Base-by-base conservation (phyloP, 1,140 invertebrate species). In the Zaprionus tsacasi region DNA sequence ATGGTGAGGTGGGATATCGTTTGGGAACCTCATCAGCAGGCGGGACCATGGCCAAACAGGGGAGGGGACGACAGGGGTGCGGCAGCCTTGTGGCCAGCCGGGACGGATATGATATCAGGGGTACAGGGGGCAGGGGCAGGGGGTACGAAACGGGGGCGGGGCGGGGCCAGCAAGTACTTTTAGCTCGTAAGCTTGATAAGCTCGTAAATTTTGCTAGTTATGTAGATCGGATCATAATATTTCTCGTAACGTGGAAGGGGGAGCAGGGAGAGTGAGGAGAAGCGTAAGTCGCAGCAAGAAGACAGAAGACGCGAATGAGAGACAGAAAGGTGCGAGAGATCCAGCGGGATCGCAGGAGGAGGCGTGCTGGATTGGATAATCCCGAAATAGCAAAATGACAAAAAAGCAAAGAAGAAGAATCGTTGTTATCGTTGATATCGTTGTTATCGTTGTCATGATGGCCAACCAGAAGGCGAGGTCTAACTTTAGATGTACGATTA, bases 111-210 rank as follows among this genome's bases (percentile, higher is more conserved):
- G 27, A 30, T 30, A 30, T 30, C 27, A 2, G 27, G 33, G 33
- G 1, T 1, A 8, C 21, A 2, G 21, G 21, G 52, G 6, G 21
- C n/a, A 8, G 3, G 45, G 21, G 13, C n/a, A n/a, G n/a, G n/a
- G 17, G 36, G 1, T 38, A 38, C 38, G 38, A 40, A 40, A 13
- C 17, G 27, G 55, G 73, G 58, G 4, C 17, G 27, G 55, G 73
- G 58, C 67, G 71, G 48, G 76, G 69, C 66, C 69, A 85, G 66
- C 55, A 83, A 80, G 81, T 85, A 83, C 81, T 83, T 83, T 71
- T 85, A 83, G 81, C 54, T 35, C 52, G 36, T 79, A 79, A 69
- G 65, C 55, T 35, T 48, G 40, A 2, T 43, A 43, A 15, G 6
- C 40, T n/a, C 40, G n/a, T 43, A 7, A 43, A 30, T 21, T 69